phyloP scores from a whole-genome alignment of 2,888 invertebrate genomes.

The Corythucha ciliata region DNA sequence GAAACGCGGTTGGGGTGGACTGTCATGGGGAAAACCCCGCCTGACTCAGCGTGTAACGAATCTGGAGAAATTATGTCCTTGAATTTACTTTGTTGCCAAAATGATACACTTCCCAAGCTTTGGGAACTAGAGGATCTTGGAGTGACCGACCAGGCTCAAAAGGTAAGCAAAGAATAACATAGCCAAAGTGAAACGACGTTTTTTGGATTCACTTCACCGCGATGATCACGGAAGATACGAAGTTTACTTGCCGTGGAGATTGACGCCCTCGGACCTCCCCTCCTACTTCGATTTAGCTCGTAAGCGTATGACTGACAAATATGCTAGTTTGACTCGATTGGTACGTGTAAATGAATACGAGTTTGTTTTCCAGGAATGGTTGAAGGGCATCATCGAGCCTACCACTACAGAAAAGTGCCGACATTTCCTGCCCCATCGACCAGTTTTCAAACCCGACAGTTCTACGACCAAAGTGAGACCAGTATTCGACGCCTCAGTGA shows the following conservation, averaged over 20 bases:
- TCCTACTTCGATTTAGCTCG: conserved; percentile 34
- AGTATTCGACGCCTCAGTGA: conserved; percentile 33
- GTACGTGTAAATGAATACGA: conserved; percentile 35
- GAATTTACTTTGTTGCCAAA: conserved; percentile 5
- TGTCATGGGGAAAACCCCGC: neutral
- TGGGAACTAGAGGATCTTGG: conserved; percentile 28
- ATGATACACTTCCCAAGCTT: conserved; percentile 10
- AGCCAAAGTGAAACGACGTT: conserved; percentile 16
- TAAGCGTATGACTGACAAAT: too few species aligned
- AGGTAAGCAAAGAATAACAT: neutral
- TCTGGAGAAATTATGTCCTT: neutral
- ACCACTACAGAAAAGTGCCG: too few species aligned
- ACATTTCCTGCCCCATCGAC: conserved; percentile 28
- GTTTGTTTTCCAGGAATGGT: conserved; percentile 37
- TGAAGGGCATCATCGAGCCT: conserved; percentile 35
- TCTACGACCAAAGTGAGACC: conserved; percentile 30
- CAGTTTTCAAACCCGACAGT: conserved; percentile 27
- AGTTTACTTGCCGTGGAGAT: conserved; percentile 38
- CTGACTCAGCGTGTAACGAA: neutral
- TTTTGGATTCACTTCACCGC: conserved; percentile 32
- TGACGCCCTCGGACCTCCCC: conserved; percentile 36
- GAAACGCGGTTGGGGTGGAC: conserved; percentile 13
- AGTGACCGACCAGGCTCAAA: conserved; percentile 18
- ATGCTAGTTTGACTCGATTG: too few species aligned
- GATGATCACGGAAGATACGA: conserved; percentile 37